Conservation (phyloP, 2,113 vertebrate genomes). For the Periophthalmodon schlosseri region DNA sequence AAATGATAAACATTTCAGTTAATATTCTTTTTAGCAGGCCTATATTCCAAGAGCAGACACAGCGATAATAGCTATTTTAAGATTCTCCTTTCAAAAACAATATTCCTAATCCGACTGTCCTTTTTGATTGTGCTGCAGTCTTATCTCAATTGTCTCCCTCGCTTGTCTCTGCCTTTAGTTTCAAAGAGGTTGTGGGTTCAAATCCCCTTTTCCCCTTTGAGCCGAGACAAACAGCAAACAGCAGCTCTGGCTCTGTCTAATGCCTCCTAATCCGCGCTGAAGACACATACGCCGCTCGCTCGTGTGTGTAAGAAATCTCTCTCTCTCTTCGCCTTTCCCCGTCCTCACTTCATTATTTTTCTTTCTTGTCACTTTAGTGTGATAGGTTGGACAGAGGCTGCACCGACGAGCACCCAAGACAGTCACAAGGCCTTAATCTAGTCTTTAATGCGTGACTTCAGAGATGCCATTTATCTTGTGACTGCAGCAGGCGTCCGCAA, state of each 20-base stretch:
- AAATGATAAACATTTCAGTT: neutral
- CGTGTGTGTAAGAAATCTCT: slow-evolving; percentile 85
- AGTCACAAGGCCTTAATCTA: slow-evolving; percentile 99
- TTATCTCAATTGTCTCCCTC: slow-evolving; percentile 45
- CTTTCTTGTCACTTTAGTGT: slow-evolving; percentile 99
- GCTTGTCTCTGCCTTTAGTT: slow-evolving; percentile 40
- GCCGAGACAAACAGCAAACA: slow-evolving; percentile 62
- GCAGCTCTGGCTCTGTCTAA: slow-evolving; percentile 84
- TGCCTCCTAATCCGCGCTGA: slow-evolving; percentile 83
- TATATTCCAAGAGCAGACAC: neutral
- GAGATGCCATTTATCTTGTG: slow-evolving; percentile 99
- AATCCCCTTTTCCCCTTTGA: slow-evolving; percentile 57
- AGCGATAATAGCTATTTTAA: neutral
- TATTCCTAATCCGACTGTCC: neutral
- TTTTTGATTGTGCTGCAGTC: neutral
- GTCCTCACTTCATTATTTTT: slow-evolving; percentile 99
- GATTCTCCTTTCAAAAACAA: slow-evolving; percentile 4
- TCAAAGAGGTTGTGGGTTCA: slow-evolving; percentile 39
- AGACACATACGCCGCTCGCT: slow-evolving; percentile 73
- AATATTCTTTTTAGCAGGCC: neutral
- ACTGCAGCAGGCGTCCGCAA: slow-evolving; percentile 99
- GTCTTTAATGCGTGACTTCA: slow-evolving; percentile 99
- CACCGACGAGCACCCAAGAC: slow-evolving; percentile 99
- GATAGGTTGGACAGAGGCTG: slow-evolving; percentile 99
- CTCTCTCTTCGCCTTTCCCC: slow-evolving; percentile 83